A percentile compares a stretch with the other conserved stretches of the same genome.
phyloP scores from a whole-genome alignment of 2,797 vertebrate genomes.

The Chelmon rostratus region DNA sequence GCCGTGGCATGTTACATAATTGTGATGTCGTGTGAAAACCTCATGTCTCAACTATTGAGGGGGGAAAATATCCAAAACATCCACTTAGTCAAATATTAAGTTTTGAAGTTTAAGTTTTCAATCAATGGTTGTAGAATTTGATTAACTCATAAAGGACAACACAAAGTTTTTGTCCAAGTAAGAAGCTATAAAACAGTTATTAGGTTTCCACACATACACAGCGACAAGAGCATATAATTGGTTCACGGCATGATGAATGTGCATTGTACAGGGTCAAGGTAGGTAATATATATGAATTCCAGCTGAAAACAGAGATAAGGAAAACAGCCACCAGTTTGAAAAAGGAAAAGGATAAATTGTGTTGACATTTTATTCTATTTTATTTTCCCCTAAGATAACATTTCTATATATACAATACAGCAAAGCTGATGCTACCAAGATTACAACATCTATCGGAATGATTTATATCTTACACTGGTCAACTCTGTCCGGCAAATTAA shows the following conservation, averaged over 20 bases:
- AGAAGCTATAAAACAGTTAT: constrained; percentile 19
- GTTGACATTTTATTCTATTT: constrained; percentile 39
- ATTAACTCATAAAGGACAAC: background rate
- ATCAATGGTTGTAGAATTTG: background rate
- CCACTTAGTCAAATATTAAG: background rate
- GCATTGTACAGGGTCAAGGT: constrained; percentile 25
- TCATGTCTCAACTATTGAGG: background rate
- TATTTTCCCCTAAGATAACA: constrained; percentile 40
- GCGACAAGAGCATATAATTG: constrained; percentile 53
- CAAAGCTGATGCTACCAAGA: constrained; percentile 22
- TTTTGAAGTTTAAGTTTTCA: background rate
- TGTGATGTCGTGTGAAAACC: background rate
- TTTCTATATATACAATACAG: constrained; percentile 12
- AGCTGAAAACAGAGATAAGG: constrained; percentile 49
- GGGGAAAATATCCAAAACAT: background rate
- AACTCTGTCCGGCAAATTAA: constrained; percentile 24
- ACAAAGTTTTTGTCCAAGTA: constrained; percentile 8
- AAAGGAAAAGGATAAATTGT: constrained; percentile 28
- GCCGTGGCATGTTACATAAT: constrained; percentile 34
- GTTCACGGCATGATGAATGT: constrained; percentile 64
- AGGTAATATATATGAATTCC: constrained; percentile 39
- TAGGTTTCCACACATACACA: background rate
- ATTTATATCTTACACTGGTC: constrained; percentile 27
- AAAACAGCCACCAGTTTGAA: constrained; percentile 27
- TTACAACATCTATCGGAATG: constrained; percentile 28